Evolutionary conservation across 2,113 vertebrate genomes (phyloP).

Genomic region (Hippocampus barbouri): DNA sequence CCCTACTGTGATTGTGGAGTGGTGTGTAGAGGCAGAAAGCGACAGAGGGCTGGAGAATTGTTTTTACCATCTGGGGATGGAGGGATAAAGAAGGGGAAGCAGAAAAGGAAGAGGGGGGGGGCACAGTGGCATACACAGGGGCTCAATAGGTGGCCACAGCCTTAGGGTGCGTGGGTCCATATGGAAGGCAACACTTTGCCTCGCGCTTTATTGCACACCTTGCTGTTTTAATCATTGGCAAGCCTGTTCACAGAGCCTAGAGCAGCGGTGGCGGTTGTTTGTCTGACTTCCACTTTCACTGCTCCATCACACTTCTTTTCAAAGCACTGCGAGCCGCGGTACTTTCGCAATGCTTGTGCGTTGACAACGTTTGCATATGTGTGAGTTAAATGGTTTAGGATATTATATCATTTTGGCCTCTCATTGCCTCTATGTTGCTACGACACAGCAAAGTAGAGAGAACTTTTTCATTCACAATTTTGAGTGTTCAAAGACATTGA

Average conservation of each 20-base stretch:
- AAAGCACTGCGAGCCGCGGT: conserved; percentile 47
- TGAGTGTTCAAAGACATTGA: conserved; percentile 37
- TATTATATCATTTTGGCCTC: conserved; percentile 51
- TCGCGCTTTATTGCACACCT: conserved; percentile 77
- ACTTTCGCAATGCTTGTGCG: conserved; percentile 27
- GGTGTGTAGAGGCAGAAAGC: conserved; percentile 81
- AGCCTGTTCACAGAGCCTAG: conserved; percentile 75
- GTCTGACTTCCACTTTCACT: conserved; percentile 57
- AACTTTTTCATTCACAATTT: conserved; percentile 36
- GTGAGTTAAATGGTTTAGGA: conserved; percentile 36
- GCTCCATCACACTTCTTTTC: conserved; percentile 50
- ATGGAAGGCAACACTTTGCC: conserved; percentile 82
- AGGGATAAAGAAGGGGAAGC: conserved; percentile 70
- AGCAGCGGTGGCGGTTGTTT: conserved; percentile 70
- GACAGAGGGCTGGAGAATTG: conserved; percentile 88
- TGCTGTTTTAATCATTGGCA: conserved; percentile 83
- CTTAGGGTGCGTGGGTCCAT: conserved; percentile 83
- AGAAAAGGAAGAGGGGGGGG: conserved; percentile 48
- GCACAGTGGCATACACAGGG: conserved; percentile 66
- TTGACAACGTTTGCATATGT: conserved; percentile 33
- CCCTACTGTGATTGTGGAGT: conserved; percentile 86
- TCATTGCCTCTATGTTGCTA: conserved; percentile 49
- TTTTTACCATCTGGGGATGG: conserved; percentile 96
- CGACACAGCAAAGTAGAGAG: conserved; percentile 37
- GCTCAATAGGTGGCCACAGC: conserved; percentile 83